These are phyloP conservation scores for Gortyna flavago DNA, from an alignment of 2,888 invertebrate species.

Conservation along the genomic window DNA sequence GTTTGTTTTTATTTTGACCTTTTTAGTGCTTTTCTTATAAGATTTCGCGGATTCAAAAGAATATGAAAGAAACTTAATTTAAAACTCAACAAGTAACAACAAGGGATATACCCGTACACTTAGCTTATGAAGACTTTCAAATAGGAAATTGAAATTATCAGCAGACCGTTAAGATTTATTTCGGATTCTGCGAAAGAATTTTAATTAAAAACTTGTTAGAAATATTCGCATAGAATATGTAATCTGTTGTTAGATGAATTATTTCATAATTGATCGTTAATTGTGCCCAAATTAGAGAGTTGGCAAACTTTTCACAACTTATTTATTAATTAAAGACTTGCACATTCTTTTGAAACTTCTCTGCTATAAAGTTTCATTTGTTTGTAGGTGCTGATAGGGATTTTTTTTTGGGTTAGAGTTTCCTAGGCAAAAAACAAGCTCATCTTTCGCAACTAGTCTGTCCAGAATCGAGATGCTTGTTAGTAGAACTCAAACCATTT, in stretches of 20 bases:
- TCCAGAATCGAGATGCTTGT: not conserved
- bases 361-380: not conserved
- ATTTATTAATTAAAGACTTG: conserved; percentile 26
- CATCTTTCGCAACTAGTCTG: not conserved
- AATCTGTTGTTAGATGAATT: conserved; percentile 84
- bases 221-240: conserved; percentile 85
- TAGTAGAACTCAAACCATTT: not conserved
- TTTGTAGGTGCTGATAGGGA: not conserved
- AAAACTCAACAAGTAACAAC: conserved; percentile 36
- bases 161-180: conserved; percentile 78
- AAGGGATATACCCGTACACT: conserved; percentile 32
- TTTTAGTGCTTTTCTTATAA: not conserved
- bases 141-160: conserved; percentile 82
- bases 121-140: conserved; percentile 67
- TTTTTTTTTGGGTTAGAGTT: not conserved
- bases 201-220: conserved; percentile 86
- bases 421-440: not conserved
- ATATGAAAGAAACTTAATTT: conserved; percentile 33
- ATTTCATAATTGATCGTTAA: conserved; percentile 85
- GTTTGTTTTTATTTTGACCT: not conserved
- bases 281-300: conserved; percentile 69
- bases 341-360: conserved; percentile 14
- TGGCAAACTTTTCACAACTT: conserved; percentile 50
- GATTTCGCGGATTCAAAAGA: not conserved
- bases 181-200: conserved; percentile 82